Evolutionary conservation across 92 coral and sea anemone species (phyloP), one percentile per base, ranked within the genome.

Genomic region (Actinostola sp.): DNA sequence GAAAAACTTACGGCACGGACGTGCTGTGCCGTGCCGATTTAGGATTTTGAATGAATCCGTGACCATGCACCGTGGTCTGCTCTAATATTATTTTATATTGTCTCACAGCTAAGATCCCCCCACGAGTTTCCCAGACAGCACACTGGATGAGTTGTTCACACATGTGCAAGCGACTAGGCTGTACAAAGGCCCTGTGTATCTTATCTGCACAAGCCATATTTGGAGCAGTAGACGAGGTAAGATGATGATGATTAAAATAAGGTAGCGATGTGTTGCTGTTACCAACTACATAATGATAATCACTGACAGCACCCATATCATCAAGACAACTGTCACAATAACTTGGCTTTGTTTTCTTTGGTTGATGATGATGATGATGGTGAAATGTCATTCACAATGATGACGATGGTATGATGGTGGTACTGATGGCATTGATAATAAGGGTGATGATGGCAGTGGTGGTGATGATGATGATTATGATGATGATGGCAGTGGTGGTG

Each of bases 91-190:
- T n/a, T n/a, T n/a, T n/a, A n/a, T n/a, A n/a, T n/a, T n/a, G n/a
- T n/a, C n/a, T n/a, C n/a, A 38, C 72, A 92, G 96, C 94, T 68
- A 86, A 92, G 56, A 53, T 92, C 25, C 97, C 97, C n/a, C 97
- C 97, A 30, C 92, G 97, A 46, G 97, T 92, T 36, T 67, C 59
- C 48, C 90, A 89, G 73, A 92, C 97, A 0, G 88, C 90, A 35
- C 97, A 92, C 82, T 92, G 97, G 97, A 71, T 92, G 84, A 85
- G 90, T 66, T 72, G 86, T 28, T 27, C 65, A 27, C 71, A 82
- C 2, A 76, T 92, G 63, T 80, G 63, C 16, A 81, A 80, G 46
- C 46, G 42, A 38, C 66, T 56, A 39, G 97, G 97, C 7, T 79
- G 32, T 56, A 19, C 74, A 28, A 67, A 30, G 54, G 17, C 90